Evolutionary conservation across 2,888 invertebrate species (phyloP).

Genomic region (Chalcosyrphus nemorum): DNA sequence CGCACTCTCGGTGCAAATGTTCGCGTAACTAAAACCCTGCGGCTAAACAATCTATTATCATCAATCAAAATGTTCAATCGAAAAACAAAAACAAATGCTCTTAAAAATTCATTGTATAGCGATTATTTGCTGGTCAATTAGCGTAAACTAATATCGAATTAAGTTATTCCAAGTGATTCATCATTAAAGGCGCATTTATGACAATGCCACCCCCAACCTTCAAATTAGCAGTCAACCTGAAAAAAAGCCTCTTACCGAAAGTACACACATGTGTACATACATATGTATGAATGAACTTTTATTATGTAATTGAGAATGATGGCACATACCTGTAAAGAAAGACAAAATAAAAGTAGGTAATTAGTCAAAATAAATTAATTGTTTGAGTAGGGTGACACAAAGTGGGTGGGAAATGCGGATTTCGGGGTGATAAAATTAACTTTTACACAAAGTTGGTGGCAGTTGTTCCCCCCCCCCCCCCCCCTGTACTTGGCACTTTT

Average conservation of each 20-base stretch:
- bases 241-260: conserved; percentile 14
- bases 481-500: conserved; percentile 32
- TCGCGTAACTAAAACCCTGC: neutral
- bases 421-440: conserved; percentile 37
- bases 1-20: neutral
- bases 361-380: conserved; percentile 56
- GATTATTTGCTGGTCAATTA: conserved; percentile 46
- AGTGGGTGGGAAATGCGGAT: neutral
- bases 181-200: conserved; percentile 33
- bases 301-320: conserved; percentile 53
- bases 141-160: conserved; percentile 12
- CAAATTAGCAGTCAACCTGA: neutral
- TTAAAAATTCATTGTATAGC: conserved; percentile 21
- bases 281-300: neutral
- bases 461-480: neutral
- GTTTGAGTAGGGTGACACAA: neutral
- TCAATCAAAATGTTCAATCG: conserved; percentile 37
- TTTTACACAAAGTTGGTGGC: conserved; percentile 13
- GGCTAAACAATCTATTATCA: conserved; percentile 31
- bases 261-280: neutral
- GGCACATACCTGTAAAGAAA: conserved; percentile 56
- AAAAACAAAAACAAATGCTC: neutral
- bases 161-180: conserved; percentile 37
- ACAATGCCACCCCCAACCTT: neutral
- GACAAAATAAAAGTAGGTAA: conserved; percentile 32